Percentiles rank a stretch among this genome's conserved stretches.
These are phyloP conservation scores for Melanerpes formicivorus DNA, from an alignment of 2,113 vertebrate species.

Conservation along the genomic window DNA sequence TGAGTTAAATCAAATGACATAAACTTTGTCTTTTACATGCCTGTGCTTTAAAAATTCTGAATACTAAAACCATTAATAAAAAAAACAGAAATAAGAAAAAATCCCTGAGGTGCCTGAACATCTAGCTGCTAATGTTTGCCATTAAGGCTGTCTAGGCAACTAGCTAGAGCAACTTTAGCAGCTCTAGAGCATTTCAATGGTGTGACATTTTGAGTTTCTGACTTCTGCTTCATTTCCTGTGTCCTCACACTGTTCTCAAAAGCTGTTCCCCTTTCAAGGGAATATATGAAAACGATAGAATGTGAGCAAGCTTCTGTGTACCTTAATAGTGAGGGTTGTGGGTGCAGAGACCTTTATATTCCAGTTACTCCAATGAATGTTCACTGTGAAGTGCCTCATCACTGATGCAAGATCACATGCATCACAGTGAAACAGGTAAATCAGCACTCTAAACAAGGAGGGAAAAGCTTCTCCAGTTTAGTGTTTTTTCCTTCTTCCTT, in stretches of 20 bases:
- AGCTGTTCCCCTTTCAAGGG: not conserved
- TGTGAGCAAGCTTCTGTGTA: not conserved
- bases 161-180: not conserved
- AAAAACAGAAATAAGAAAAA: not conserved
- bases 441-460: not conserved
- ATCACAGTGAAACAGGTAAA: not conserved
- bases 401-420: not conserved
- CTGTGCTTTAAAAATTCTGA: not conserved
- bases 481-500: not conserved
- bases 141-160: not conserved
- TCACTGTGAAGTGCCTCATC: not conserved
- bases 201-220: not conserved
- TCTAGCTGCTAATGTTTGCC: not conserved
- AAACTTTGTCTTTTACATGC: not conserved
- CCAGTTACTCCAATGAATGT: not conserved
- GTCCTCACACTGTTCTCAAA: not conserved
- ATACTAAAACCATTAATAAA: not conserved
- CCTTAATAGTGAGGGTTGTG: fast-evolving
- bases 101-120: not conserved
- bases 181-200: not conserved
- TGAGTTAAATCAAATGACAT: not conserved
- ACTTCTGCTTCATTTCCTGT: not conserved
- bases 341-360: not conserved
- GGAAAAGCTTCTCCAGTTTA: not conserved
- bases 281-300: not conserved